These are phyloP conservation scores for Callithrix jacchus DNA, from an alignment of 2,113 vertebrate genomes.

Conservation along the genomic window DNA sequence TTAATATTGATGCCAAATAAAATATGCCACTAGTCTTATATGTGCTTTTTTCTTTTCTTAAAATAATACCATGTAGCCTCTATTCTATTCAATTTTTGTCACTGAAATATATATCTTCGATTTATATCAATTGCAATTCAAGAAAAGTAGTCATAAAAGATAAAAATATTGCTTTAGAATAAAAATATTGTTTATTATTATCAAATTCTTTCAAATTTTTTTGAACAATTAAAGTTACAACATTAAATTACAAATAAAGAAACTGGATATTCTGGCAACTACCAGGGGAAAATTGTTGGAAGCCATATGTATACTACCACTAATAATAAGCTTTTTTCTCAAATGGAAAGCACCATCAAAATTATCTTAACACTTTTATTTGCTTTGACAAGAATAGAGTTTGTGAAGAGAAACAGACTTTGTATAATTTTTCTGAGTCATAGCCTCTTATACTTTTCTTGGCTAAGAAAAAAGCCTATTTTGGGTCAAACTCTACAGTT, in stretches of 20 bases:
- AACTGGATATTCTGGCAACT: not conserved
- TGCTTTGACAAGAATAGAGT: not conserved
- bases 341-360: not conserved
- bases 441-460: not conserved
- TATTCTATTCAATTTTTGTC: not conserved
- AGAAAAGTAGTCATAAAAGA: not conserved
- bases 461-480: not conserved
- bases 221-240: not conserved
- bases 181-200: not conserved
- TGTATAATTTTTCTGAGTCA: not conserved
- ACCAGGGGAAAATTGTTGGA: not conserved
- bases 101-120: not conserved
- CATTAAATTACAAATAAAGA: not conserved
- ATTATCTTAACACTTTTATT: not conserved
- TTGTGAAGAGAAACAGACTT: not conserved
- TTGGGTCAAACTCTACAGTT: not conserved
- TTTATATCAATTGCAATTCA: not conserved
- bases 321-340: not conserved
- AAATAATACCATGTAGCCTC: not conserved
- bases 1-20: not conserved
- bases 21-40: not conserved
- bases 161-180: not conserved
- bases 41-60: not conserved
- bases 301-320: not conserved
- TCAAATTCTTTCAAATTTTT: not conserved